phyloP scores from a whole-genome alignment of 2,113 vertebrate genomes.

The Gracilinanus agilis region DNA sequence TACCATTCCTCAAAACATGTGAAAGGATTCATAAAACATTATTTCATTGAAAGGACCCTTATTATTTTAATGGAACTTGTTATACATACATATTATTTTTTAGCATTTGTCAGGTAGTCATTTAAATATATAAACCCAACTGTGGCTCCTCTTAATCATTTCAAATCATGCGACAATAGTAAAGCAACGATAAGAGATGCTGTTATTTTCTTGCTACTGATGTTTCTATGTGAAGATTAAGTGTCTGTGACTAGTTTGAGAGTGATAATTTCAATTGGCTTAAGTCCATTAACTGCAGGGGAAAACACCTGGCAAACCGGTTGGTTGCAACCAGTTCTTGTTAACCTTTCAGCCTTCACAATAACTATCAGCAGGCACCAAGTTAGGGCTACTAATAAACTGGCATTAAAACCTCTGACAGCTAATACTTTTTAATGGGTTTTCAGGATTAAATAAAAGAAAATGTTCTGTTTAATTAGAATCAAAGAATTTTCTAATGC shows the following conservation, averaged over 20 bases:
- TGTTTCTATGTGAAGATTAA: conserved; percentile 61
- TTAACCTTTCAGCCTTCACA: conserved; percentile 86
- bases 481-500: conserved; percentile 66
- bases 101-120: conserved; percentile 52
- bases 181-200: conserved; percentile 56
- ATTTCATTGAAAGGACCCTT: conserved; percentile 63
- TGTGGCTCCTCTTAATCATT: conserved; percentile 72
- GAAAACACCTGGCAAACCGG: conserved; percentile 85
- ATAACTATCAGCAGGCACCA: conserved; percentile 80
- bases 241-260: conserved; percentile 68
- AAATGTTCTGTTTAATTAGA: conserved; percentile 84
- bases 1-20: conserved; percentile 42
- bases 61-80: conserved; percentile 61
- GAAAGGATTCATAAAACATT: conserved; percentile 55
- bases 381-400: conserved; percentile 81
- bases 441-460: conserved; percentile 80
- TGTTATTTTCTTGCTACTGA: neutral
- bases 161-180: conserved; percentile 65
- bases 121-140: conserved; percentile 65
- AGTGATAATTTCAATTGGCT: conserved; percentile 84
- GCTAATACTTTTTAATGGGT: conserved; percentile 80
- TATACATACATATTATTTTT: conserved; percentile 50
- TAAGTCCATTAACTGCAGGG: conserved; percentile 81
- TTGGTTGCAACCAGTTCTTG: conserved; percentile 82
- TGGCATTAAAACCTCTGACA: conserved; percentile 80